Conservation (phyloP, 2,888 invertebrate genomes). For the Lasioglossum morio region DNA sequence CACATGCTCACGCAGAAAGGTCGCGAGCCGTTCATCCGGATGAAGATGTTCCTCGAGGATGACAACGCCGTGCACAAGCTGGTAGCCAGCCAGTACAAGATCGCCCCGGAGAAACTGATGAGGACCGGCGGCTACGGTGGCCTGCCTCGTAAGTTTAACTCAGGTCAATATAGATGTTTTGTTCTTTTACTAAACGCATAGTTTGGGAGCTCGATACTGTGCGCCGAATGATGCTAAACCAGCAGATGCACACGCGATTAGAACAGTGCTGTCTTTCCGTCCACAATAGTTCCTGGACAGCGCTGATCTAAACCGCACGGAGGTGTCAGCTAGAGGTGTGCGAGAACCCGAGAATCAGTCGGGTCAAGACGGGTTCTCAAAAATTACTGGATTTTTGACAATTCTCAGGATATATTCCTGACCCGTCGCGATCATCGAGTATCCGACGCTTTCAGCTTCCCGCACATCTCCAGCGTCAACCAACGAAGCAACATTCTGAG, state of each 20-base stretch:
- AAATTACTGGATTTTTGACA: not conserved
- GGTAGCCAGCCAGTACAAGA: constrained; percentile 98
- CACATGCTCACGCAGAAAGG: constrained; percentile 99
- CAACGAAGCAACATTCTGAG: constrained; percentile 48
- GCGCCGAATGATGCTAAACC: constrained; percentile 38
- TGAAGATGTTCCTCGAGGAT: constrained; percentile 99
- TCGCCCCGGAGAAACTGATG: constrained; percentile 98
- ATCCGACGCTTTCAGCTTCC: not conserved
- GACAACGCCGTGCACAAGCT: constrained; percentile 97
- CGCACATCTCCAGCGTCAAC: not conserved
- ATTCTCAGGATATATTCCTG: not conserved
- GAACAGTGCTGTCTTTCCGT: not conserved
- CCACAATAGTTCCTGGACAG: not conserved
- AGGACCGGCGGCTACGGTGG: constrained; percentile 97
- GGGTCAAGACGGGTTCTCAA: too few relatives aligned
- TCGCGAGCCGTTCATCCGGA: constrained; percentile 97
- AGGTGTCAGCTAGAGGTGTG: not conserved
- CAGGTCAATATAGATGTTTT: constrained; percentile 85
- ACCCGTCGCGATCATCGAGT: not conserved
- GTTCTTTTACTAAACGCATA: constrained; percentile 75
- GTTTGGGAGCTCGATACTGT: constrained; percentile 69
- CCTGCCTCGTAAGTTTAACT: constrained; percentile 90
- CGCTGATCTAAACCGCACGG: not conserved
- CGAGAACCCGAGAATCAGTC: not conserved
- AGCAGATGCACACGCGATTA: not conserved